phyloP scores from a whole-genome alignment of 2,888 invertebrate genomes.

The Neocrepidodera transversa region DNA sequence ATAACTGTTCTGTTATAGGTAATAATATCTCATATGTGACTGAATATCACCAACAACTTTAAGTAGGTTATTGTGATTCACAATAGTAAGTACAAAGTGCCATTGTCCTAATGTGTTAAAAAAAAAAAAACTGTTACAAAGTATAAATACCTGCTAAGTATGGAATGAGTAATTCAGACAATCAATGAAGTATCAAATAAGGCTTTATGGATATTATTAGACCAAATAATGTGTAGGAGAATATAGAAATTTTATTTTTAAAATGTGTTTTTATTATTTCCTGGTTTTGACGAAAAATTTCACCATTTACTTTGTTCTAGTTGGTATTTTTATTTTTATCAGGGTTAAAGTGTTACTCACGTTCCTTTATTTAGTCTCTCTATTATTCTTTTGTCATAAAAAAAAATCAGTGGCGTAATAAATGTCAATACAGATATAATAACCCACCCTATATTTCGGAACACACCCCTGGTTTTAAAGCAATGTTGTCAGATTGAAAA shows the following conservation, averaged over 20 bases:
- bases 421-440: no score
- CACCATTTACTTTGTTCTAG: not conserved
- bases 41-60: not conserved
- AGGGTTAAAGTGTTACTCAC: no score
- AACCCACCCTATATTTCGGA: no score
- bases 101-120: not conserved
- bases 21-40: not conserved
- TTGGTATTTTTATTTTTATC: no score
- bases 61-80: constrained; percentile 7
- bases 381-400: no score
- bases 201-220: not conserved
- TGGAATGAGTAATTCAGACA: not conserved
- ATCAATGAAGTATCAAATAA: not conserved
- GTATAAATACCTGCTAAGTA: not conserved
- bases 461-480: no score
- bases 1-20: no score
- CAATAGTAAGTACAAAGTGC: not conserved
- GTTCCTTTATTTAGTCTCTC: no score
- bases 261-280: not conserved
- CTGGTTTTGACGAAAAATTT: not conserved
- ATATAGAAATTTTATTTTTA: not conserved
- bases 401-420: no score
- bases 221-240: not conserved
- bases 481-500: no score
- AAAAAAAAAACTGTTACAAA: constrained; percentile 3